Percentiles rank a stretch among this genome's conserved stretches.
Conservation (phyloP, 2,113 vertebrate genomes). For the pig (Sus scrofa) region T2T-Sscrofa CM000816.6:85443001-85443500, state of each 20-base stretch:
- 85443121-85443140: neutral
- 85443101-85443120: neutral
- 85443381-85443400: neutral
- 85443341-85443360: neutral
- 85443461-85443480: neutral
- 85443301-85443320: neutral
- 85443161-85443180: neutral
- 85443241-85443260: neutral
- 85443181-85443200: neutral
- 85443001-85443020: neutral
- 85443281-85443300: neutral
- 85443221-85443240: neutral
- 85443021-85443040: neutral
- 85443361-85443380: neutral
- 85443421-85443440: neutral
- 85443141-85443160: neutral
- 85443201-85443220: neutral
- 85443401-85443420: neutral
- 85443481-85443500: neutral
- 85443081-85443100: neutral
- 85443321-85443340: neutral
- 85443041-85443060: neutral
- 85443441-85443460: neutral
- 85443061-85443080: neutral
- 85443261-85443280: neutral